Conservation (phyloP, 2,113 vertebrate genomes). For the Forbesichthys papilliferus region DNA sequence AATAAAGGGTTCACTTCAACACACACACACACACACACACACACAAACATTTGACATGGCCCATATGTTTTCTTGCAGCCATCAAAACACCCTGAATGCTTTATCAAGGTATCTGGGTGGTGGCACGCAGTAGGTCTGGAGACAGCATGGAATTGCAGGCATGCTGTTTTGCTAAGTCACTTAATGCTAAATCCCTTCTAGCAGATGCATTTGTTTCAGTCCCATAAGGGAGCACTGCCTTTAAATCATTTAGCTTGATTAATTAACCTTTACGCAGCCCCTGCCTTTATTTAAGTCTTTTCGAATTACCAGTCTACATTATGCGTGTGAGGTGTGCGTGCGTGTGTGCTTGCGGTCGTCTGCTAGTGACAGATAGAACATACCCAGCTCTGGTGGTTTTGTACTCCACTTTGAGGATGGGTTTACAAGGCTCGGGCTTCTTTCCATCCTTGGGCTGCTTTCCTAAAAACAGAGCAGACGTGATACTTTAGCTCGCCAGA, state of each 20-base stretch:
- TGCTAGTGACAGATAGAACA: constrained; percentile 32
- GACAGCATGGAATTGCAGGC: no score
- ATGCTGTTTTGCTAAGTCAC: no score
- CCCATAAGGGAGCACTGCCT: no score
- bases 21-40: constrained; percentile 20
- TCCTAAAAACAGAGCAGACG: constrained; percentile 84
- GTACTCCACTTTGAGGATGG: constrained; percentile 99
- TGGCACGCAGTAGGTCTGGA: no score
- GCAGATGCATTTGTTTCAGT: no score
- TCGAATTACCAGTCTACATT: not conserved
- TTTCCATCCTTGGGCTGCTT: constrained; percentile 99
- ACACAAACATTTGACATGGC: not conserved
- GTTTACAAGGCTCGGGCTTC: constrained; percentile 99
- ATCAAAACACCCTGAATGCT: no score
- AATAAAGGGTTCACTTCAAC: constrained; percentile 92
- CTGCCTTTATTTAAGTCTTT: no score
- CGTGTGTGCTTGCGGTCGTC: constrained; percentile 4
- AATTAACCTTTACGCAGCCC: no score
- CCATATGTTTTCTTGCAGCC: no score
- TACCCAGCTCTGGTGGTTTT: constrained; percentile 96
- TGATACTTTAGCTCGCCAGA: constrained; percentile 49
- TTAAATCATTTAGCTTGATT: no score
- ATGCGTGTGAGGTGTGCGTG: not conserved
- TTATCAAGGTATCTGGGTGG: no score
- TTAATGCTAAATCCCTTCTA: no score